Evolutionary conservation across 2,888 invertebrate genomes (phyloP).

Genomic region (Diloba caeruleocephala): DNA sequence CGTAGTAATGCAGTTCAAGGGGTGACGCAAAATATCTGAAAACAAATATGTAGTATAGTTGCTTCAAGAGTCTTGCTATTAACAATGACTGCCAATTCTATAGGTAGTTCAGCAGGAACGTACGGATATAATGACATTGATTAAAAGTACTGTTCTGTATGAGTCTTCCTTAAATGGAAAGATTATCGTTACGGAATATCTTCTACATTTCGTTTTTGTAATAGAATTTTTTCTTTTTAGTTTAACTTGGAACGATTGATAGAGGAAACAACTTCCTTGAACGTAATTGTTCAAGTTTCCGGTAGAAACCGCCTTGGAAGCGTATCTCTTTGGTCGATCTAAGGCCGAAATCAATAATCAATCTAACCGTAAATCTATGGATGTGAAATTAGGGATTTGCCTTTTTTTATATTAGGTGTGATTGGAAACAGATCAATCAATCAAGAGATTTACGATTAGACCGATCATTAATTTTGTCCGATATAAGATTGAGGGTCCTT

Average conservation of each 20-base stretch:
- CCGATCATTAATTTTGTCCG: too few relatives aligned
- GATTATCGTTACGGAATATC: background rate
- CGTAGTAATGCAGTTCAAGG: slow-evolving; percentile 25
- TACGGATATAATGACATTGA: too few relatives aligned
- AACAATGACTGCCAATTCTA: slow-evolving; percentile 4
- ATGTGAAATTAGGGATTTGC: too few relatives aligned
- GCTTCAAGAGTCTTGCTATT: slow-evolving; percentile 10
- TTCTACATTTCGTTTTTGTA: background rate
- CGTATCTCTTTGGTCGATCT: too few relatives aligned
- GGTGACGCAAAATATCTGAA: slow-evolving; percentile 19
- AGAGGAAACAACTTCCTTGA: slow-evolving; percentile 26
- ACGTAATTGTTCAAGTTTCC: slow-evolving; percentile 17
- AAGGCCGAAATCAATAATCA: too few relatives aligned
- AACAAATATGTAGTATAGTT: slow-evolving; percentile 14
- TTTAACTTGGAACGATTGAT: slow-evolving; percentile 2
- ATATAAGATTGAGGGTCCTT: too few relatives aligned
- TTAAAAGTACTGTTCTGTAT: background rate
- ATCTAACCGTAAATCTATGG: too few relatives aligned
- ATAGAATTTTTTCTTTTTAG: slow-evolving; percentile 10
- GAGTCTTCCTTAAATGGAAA: background rate
- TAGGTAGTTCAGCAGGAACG: too few relatives aligned
- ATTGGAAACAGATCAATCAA: too few relatives aligned
- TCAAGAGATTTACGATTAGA: too few relatives aligned
- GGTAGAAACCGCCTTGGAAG: slow-evolving; percentile 9
- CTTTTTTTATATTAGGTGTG: too few relatives aligned